Conservation (phyloP, 2,888 invertebrate species). For the Ganaspis brasiliensis region DNA sequence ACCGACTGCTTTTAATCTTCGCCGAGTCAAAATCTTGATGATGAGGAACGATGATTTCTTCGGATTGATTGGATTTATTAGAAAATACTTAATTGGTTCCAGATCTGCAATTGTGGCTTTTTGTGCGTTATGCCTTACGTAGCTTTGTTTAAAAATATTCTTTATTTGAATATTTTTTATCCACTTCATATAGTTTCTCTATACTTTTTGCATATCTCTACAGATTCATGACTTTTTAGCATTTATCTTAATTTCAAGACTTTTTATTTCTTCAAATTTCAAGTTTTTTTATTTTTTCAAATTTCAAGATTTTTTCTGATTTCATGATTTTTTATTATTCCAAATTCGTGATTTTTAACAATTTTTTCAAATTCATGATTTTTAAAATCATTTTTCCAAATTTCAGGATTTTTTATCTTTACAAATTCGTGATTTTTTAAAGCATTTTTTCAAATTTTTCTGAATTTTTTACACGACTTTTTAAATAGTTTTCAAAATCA, state of each 20-base stretch:
- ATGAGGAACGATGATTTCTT: slow-evolving; percentile 11
- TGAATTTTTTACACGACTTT: not conserved
- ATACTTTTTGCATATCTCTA: no score
- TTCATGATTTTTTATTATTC: not conserved
- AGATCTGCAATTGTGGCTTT: slow-evolving; percentile 14
- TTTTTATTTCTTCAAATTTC: not conserved
- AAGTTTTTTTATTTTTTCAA: not conserved
- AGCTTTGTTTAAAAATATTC: not conserved
- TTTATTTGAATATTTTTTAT: not conserved
- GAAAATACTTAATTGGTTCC: slow-evolving; percentile 24
- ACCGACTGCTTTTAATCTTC: slow-evolving; percentile 24
- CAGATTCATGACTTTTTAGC: no score
- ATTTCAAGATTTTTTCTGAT: not conserved
- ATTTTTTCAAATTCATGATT: not conserved
- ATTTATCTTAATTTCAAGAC: not conserved
- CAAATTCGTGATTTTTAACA: not conserved
- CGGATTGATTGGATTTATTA: slow-evolving; percentile 25
- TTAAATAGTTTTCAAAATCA: not conserved
- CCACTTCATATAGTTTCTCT: not conserved
- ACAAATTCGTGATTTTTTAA: no score
- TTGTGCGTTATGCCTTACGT: slow-evolving; percentile 31
- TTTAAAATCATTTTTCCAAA: not conserved
- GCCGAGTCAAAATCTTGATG: slow-evolving; percentile 24
- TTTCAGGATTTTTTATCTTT: not conserved
- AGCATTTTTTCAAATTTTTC: no score